Evolutionary conservation across 2,113 vertebrate species (phyloP).

Genomic region (Pontoporia blainvillei): DNA sequence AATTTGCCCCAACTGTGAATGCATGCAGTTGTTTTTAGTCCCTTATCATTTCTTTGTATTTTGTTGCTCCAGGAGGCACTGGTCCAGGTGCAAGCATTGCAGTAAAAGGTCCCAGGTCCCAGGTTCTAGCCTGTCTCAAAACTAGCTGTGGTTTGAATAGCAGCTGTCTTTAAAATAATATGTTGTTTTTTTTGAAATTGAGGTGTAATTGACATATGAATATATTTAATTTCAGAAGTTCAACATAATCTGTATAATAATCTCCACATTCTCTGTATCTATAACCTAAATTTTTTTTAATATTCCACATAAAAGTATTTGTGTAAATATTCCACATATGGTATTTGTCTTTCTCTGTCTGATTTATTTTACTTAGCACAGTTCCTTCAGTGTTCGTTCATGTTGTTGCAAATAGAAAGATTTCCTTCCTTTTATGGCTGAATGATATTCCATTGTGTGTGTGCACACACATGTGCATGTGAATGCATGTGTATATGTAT

Average conservation of each 20-base stretch:
- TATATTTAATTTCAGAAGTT: neutral
- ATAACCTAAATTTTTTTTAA: neutral
- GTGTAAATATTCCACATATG: neutral
- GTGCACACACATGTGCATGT: neutral
- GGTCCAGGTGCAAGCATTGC: neutral
- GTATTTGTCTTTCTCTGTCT: neutral
- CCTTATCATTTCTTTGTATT: neutral
- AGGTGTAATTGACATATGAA: neutral
- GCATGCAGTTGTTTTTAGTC: neutral
- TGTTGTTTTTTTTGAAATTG: neutral
- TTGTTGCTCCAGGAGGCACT: neutral
- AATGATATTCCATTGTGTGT: neutral
- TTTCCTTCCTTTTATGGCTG: neutral
- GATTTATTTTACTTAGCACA: neutral
- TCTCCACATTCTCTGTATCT: neutral
- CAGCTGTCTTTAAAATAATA: neutral
- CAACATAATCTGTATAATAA: neutral
- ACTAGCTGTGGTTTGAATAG: neutral
- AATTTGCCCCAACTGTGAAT: neutral
- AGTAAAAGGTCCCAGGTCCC: neutral
- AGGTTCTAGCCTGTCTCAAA: neutral
- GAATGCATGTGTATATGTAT: neutral
- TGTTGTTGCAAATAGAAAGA: neutral
- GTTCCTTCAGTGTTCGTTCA: neutral
- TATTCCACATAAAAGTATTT: neutral